phyloP scores from a whole-genome alignment of 2,113 vertebrate species.

The Callorhinus ursinus region DNA sequence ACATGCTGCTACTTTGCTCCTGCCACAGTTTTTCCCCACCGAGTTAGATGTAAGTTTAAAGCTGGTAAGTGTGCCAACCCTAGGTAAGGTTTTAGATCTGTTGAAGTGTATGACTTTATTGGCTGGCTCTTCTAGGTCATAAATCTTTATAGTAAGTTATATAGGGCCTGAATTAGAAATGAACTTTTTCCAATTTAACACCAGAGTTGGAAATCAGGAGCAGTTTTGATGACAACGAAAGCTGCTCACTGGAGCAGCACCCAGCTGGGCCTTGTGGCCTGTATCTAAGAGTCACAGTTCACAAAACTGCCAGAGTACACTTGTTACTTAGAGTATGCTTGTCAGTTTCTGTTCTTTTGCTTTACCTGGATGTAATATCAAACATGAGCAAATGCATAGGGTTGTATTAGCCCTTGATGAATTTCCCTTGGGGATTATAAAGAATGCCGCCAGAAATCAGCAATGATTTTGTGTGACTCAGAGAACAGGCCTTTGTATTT shows the following conservation, averaged over 20 bases:
- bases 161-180: background rate
- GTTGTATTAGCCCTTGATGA: background rate
- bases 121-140: background rate
- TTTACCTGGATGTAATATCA: background rate
- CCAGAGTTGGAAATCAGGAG: background rate
- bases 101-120: background rate
- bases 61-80: background rate
- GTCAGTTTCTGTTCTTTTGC: background rate
- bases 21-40: background rate
- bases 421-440: background rate
- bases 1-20: background rate
- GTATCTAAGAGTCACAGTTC: background rate
- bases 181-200: background rate
- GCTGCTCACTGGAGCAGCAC: background rate
- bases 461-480: background rate
- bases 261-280: background rate
- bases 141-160: background rate
- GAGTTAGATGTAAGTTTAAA: background rate
- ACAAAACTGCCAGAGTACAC: background rate
- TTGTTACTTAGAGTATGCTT: background rate
- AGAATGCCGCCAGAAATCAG: background rate
- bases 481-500: background rate
- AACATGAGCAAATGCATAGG: background rate
- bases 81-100: background rate
- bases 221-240: background rate